Conservation (phyloP, 2,888 invertebrate species). For the Polydrusus cervinus region DNA sequence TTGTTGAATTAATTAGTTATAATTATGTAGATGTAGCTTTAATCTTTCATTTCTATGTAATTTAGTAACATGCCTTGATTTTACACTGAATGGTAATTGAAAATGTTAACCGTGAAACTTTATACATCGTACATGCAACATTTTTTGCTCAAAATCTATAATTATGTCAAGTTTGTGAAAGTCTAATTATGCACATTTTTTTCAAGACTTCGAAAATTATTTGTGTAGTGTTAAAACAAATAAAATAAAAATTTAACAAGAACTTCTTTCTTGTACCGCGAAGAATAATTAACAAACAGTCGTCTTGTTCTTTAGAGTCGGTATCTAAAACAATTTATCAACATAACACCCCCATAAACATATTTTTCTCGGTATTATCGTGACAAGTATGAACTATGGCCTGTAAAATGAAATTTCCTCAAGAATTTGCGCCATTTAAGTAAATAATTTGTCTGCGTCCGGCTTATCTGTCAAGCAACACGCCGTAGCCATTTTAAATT, state of each 20-base stretch:
- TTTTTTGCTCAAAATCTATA: constrained; percentile 8
- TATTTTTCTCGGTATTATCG: no score
- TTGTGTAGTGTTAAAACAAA: neutral
- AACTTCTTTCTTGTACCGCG: no score
- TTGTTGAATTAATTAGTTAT: no score
- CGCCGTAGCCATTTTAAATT: constrained; percentile 20
- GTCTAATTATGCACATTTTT: neutral
- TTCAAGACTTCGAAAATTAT: neutral
- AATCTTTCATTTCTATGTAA: no score
- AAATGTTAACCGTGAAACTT: neutral
- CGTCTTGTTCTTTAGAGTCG: no score
- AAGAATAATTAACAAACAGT: no score
- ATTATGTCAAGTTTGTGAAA: constrained; percentile 10
- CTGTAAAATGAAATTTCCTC: constrained; percentile 12
- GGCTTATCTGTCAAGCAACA: constrained; percentile 23
- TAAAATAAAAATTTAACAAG: no score
- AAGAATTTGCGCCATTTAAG: constrained; percentile 7
- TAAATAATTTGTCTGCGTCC: constrained; percentile 24
- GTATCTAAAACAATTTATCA: no score
- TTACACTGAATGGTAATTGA: neutral
- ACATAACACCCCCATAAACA: no score
- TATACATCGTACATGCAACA: neutral
- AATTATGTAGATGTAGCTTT: no score
- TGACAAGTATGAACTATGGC: constrained; percentile 1
- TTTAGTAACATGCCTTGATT: neutral